Percentiles rank a stretch among this genome's conserved stretches.
phyloP scores from a whole-genome alignment of 2,888 invertebrate genomes.

The Encarsia formosa region DNA sequence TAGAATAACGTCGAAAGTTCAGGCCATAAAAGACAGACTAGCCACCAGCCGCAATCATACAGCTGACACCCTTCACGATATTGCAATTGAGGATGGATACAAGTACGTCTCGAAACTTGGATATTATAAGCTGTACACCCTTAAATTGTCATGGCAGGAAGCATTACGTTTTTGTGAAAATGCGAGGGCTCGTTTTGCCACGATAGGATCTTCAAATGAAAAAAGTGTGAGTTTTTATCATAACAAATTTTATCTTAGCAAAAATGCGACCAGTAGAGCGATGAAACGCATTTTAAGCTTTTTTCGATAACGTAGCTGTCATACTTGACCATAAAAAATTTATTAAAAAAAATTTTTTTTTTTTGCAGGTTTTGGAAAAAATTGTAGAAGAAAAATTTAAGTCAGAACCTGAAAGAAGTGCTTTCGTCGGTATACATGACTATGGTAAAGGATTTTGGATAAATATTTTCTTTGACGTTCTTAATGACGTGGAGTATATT shows the following conservation, averaged over 20 bases:
- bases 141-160: conserved; percentile 7
- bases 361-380: conserved; percentile 12
- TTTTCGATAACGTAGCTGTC: no score
- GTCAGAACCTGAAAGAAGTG: not conserved
- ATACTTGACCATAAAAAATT: not conserved
- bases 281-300: no score
- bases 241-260: no score
- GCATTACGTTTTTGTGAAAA: conserved; percentile 11
- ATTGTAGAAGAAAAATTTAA: not conserved
- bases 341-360: not conserved
- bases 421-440: conserved; percentile 17
- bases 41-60: conserved; percentile 10
- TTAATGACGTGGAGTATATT: conserved; percentile 1
- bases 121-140: conserved; percentile 13
- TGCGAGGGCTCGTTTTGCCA: conserved; percentile 12
- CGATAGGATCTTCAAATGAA: conserved; percentile 10
- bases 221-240: conserved; percentile 2
- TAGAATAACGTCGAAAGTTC: conserved; percentile 1
- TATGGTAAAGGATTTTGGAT: conserved; percentile 13
- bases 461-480: conserved; percentile 11
- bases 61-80: not conserved
- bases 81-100: conserved; percentile 10
- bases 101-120: conserved; percentile 1
- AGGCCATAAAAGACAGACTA: conserved; percentile 7
- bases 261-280: no score